Conservation (phyloP, 1,140 invertebrate species). For the Rhagoletis pomonella region DNA sequence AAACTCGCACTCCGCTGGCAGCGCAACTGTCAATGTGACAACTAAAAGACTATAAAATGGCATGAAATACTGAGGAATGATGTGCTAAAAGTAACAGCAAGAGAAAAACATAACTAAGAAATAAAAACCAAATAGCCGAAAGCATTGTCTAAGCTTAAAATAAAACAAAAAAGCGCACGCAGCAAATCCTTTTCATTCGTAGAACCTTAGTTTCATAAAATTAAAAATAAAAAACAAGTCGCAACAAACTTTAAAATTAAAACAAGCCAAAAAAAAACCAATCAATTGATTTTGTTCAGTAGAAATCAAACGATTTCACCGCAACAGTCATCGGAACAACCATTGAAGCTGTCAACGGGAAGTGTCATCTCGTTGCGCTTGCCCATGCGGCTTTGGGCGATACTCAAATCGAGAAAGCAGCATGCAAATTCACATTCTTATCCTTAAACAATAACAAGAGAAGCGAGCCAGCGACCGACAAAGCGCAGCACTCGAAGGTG, state of each 20-base stretch:
- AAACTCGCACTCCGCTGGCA: slow-evolving; percentile 22
- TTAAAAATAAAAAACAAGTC: neutral
- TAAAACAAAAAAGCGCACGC: neutral
- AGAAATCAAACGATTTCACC: slow-evolving; percentile 45
- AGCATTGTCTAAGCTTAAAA: neutral
- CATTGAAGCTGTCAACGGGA: slow-evolving; percentile 40
- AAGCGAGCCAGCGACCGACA: neutral
- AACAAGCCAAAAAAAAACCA: neutral
- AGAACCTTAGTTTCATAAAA: neutral
- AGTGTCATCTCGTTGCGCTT: slow-evolving; percentile 16
- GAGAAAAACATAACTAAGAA: neutral
- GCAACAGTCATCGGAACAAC: slow-evolving; percentile 30
- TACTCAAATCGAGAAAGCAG: neutral
- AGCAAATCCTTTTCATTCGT: slow-evolving; percentile 9
- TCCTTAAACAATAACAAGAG: slow-evolving; percentile 27
- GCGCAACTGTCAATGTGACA: slow-evolving; percentile 36
- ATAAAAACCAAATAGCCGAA: neutral
- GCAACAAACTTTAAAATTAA: neutral
- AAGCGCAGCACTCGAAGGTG: neutral
- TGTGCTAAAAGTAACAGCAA: slow-evolving; percentile 33
- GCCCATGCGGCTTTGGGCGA: slow-evolving; percentile 5
- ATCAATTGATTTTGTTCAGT: slow-evolving; percentile 13
- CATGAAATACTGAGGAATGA: neutral
- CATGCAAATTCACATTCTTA: slow-evolving; percentile 25
- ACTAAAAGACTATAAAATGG: neutral